phyloP scores from a whole-genome alignment of 2,888 invertebrate species.

The Boloria euphrosyne region DNA sequence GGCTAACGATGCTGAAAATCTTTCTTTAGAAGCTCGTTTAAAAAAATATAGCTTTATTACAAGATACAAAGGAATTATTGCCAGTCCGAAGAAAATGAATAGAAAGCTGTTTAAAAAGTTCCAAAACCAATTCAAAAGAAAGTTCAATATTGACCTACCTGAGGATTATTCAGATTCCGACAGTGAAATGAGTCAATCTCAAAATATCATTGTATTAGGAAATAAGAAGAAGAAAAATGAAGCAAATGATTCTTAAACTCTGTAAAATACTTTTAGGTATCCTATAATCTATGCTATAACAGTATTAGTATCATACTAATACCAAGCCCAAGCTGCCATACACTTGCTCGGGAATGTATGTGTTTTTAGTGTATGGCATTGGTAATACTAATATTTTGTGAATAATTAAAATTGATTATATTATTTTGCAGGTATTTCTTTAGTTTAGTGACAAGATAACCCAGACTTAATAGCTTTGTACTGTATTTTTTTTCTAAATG shows the following conservation, averaged over 20 bases:
- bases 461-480: no score
- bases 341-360: no score
- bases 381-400: no score
- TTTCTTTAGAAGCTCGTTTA: constrained; percentile 61
- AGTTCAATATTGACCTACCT: constrained; percentile 58
- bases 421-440: no score
- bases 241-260: neutral
- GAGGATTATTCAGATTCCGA: constrained; percentile 55
- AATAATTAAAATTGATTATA: no score
- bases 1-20: constrained; percentile 65
- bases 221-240: constrained; percentile 33
- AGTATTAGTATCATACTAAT: no score
- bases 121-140: constrained; percentile 57
- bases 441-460: no score
- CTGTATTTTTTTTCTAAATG: no score
- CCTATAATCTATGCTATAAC: no score
- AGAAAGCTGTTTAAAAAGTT: constrained; percentile 53
- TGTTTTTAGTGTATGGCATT: no score
- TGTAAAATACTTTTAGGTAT: no score
- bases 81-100: constrained; percentile 58
- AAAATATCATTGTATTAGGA: constrained; percentile 50
- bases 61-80: constrained; percentile 67
- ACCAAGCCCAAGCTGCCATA: no score
- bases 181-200: constrained; percentile 11
- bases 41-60: constrained; percentile 72